Conservation (phyloP, 2,113 vertebrate species). For the Bettongia penicillata region DNA sequence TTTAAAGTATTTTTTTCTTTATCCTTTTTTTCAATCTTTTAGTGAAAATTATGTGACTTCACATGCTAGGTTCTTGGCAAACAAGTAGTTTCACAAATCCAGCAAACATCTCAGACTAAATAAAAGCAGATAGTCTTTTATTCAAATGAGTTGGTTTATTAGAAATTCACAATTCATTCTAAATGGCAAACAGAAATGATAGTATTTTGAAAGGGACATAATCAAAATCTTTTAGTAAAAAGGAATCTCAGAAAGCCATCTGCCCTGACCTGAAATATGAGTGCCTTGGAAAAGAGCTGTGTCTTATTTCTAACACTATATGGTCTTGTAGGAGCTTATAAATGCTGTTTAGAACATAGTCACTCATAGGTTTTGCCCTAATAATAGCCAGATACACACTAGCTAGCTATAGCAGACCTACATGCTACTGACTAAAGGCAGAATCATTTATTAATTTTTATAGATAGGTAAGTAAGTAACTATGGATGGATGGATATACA, state of each 20-base stretch:
- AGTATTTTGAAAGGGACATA: background rate
- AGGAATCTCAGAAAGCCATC: background rate
- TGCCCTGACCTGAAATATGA: background rate
- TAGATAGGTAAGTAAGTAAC: too few relatives aligned
- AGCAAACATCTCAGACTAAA: constrained; percentile 21
- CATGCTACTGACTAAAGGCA: background rate
- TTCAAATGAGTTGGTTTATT: constrained; percentile 32
- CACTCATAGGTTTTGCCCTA: background rate
- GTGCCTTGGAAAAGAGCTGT: background rate
- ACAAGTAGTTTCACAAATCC: constrained; percentile 28
- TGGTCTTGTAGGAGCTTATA: background rate
- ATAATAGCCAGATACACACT: too few relatives aligned
- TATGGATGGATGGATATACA: too few relatives aligned
- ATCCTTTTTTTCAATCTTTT: constrained; percentile 20
- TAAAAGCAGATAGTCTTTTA: constrained; percentile 32
- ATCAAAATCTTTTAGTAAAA: background rate
- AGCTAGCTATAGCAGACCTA: background rate
- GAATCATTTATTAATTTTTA: background rate
- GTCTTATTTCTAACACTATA: too few relatives aligned
- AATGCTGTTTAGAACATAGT: accelerated
- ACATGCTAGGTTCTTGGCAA: constrained; percentile 22
- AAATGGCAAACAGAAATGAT: background rate
- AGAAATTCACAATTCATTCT: constrained; percentile 17
- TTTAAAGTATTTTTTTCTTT: constrained; percentile 37
- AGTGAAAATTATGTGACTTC: background rate